Evolutionary conservation across 2,113 vertebrate species (phyloP).

Genomic region (Carlito syrichta): DNA sequence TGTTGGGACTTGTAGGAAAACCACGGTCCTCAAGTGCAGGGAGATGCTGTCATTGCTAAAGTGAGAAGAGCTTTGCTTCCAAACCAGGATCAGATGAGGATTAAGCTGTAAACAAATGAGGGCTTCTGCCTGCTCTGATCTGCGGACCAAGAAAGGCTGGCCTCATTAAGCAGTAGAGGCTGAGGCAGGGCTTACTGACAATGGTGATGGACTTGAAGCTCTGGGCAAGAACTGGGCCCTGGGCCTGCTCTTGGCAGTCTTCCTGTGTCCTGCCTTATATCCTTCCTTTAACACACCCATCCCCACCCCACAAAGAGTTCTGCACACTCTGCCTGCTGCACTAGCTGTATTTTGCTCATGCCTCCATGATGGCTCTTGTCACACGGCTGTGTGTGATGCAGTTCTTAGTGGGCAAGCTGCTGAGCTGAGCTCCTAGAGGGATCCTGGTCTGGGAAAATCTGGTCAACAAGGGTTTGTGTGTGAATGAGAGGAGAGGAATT

Average conservation of each 20-base stretch:
- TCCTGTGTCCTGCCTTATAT: neutral
- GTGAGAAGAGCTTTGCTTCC: neutral
- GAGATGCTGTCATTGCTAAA: neutral
- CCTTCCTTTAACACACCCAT: neutral
- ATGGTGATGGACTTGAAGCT: too few species aligned
- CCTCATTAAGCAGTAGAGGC: neutral
- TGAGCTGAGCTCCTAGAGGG: neutral
- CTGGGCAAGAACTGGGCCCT: neutral
- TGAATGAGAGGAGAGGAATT: too few species aligned
- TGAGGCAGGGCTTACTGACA: fast-evolving
- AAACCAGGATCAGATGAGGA: neutral
- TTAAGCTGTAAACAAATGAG: neutral
- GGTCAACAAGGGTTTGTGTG: neutral
- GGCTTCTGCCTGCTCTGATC: neutral
- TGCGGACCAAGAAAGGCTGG: neutral
- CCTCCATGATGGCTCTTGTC: neutral
- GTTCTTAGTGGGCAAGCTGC: neutral
- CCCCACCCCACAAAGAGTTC: neutral
- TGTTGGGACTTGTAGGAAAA: neutral
- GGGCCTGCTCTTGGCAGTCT: neutral
- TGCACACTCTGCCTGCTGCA: neutral
- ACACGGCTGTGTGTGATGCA: fast-evolving
- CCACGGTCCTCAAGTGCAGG: neutral
- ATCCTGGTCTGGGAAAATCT: neutral
- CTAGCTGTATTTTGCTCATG: neutral